Base-by-base conservation (phyloP, 1,140 invertebrate genomes). In the Danaus plexippus region DNA sequence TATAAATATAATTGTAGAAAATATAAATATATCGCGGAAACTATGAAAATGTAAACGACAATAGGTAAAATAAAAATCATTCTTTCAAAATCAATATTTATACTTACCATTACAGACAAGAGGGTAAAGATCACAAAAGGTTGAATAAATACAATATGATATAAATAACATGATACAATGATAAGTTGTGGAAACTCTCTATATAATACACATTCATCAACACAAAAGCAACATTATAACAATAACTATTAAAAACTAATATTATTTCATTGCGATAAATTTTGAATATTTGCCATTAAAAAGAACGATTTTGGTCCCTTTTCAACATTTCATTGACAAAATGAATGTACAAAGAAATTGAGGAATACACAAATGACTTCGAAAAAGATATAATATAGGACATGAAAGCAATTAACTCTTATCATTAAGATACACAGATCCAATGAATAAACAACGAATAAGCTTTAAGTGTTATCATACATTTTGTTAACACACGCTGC, bases 261-360 rank as follows among this genome's bases (percentile, higher is more conserved):
- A 32, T 32, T 32, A 2, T 32, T 32, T 32, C 22, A 32, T 32
- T 32, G 22, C 7, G 22, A 32, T 32, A 32, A 32, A 32, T 32
- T 32, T 32, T 32, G 22, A 32, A 32, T 32, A 32, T 32, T 32
- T 32, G 18, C 45, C 46, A 53, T 49, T 49, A 51, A 55, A 55
- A 52, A 66, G 64, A 63, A 66, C 64, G 50, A 62, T 58, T 65
- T 66, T 66, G 64, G 64, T 66, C 64, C 64, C 64, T 66, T 57
- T 43, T 66, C 55, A 66, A 66, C 58, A 58, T 61, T 59, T 59
- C 54, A 56, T 54, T 59, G 13, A 57, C 61, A 51, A 61, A 57
- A 54, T 57, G 22, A 32, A 32, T 32, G 22, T 32, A 32, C 22
- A 32, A 32, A 2, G 7, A 32, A 32, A 32, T 32, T 32, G 22